A percentile compares a stretch with the other conserved stretches of the same genome.
phyloP scores from a whole-genome alignment of 2,113 vertebrate species.

The Corythaixoides concolor region DNA sequence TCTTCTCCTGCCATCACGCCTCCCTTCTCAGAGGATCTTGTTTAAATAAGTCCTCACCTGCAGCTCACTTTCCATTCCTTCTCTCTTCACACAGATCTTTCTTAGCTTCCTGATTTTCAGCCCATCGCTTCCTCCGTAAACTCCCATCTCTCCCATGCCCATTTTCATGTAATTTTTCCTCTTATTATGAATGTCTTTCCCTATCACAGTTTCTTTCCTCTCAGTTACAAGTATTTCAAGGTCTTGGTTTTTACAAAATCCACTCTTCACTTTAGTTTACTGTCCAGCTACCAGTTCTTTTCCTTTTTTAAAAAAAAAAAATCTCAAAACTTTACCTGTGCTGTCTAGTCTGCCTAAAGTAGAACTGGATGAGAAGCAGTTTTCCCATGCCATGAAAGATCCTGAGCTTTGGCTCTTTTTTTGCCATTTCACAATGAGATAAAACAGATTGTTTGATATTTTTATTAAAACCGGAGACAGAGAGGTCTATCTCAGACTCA shows the following conservation, averaged over 20 bases:
- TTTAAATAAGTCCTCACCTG: neutral
- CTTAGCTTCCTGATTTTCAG: neutral
- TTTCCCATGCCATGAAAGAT: neutral
- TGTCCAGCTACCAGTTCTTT: neutral
- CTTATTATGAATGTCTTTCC: neutral
- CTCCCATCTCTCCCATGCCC: neutral
- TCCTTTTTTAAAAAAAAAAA: neutral
- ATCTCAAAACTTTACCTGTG: neutral
- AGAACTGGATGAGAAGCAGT: neutral
- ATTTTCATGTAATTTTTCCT: neutral
- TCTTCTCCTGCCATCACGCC: neutral
- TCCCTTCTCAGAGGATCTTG: neutral
- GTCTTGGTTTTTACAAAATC: neutral
- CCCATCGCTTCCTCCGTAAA: neutral
- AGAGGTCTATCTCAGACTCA: neutral
- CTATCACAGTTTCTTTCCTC: neutral
- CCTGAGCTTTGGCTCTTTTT: neutral
- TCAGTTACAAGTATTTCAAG: neutral
- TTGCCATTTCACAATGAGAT: neutral
- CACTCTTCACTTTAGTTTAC: neutral
- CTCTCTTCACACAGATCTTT: neutral
- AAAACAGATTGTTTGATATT: neutral
- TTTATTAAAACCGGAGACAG: neutral
- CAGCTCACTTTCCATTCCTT: neutral
- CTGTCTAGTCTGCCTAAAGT: neutral